Conservation (phyloP, 35 echinoderm and acorn worm genomes). For the Stichopus chloronotus region DNA sequence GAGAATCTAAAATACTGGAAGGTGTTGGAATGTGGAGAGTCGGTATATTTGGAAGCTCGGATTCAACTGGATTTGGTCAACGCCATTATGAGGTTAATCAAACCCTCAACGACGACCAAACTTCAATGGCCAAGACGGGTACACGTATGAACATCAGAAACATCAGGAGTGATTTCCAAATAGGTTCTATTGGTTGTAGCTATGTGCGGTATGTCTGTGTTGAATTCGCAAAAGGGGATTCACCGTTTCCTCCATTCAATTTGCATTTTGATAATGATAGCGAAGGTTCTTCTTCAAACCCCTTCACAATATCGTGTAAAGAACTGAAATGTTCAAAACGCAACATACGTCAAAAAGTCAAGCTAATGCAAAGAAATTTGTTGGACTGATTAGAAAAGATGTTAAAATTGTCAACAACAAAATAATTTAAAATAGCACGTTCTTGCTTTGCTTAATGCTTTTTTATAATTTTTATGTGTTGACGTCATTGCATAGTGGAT, state of each 20-base stretch:
- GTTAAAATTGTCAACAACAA: too few relatives aligned
- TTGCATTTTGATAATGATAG: not conserved
- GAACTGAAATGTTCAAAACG: slow-evolving; percentile 69
- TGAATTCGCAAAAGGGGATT: slow-evolving; percentile 78
- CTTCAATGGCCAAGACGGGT: not conserved
- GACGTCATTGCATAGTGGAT: too few relatives aligned
- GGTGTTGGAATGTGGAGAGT: slow-evolving; percentile 79
- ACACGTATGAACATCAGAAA: not conserved
- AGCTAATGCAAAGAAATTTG: too few relatives aligned
- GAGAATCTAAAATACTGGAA: not conserved
- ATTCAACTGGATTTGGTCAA: slow-evolving; percentile 64
- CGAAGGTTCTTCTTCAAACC: not conserved
- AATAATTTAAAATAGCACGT: too few relatives aligned
- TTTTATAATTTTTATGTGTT: too few relatives aligned
- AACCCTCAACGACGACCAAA: slow-evolving; percentile 59
- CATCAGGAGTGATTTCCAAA: slow-evolving; percentile 61
- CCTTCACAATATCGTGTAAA: slow-evolving; percentile 64
- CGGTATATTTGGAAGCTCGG: slow-evolving; percentile 74
- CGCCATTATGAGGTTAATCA: slow-evolving; percentile 65
- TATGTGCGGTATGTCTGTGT: slow-evolving; percentile 68
- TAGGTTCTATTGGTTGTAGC: slow-evolving; percentile 78
- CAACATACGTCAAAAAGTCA: slow-evolving; percentile 20
- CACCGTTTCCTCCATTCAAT: slow-evolving; percentile 64
- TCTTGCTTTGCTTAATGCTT: too few relatives aligned
- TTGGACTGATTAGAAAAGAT: too few relatives aligned